Base-by-base conservation (phyloP, 2,888 invertebrate genomes). In the Cosmopolites sordidus region DNA sequence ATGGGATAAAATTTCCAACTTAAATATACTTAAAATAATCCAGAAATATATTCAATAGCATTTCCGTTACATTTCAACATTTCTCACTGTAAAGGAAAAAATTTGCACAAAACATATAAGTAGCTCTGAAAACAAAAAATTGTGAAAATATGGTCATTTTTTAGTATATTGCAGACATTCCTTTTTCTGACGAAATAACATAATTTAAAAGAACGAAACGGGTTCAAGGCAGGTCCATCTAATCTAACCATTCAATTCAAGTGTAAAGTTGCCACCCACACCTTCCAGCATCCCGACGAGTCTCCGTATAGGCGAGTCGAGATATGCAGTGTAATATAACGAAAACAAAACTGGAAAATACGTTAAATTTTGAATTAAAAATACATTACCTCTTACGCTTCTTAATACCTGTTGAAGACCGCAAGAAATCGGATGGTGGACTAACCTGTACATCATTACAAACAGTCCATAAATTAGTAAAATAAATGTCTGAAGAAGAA, bases 381-480 rank as follows among this genome's bases (percentile, higher is more conserved):
- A 22, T 22, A 33, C 33, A 33, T 11, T 33, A 33, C n/a, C 33
- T 33, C 12, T 33, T 33, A 33, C 33, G 33, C 33, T 33, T 33
- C 33, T 40, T 15, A 16, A 47, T 42, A 51, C 51, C 51, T 52
- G 56, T 52, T 52, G 49, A 56, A 52, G 48, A 51, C 44, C 37
- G 41, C 45, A 29, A 37, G 45, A 41, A 50, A 54, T 50, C 50
- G 47, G 46, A 18, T 45, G 37, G 52, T 40, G 53, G 52, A 56
- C 54, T 44, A 54, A 52, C 54, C 59, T 55, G 60, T 59, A 61
- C 57, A 65, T 64, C 65, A 64, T 64, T 63, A 64, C 62, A 54
- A 63, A 65, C 64, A 68, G 69, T 67, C 65, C 66, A 70, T 70
- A 70, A 70, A 70, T 70, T 71, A 71, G 68, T 66, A 67, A 68